These are phyloP conservation scores for Linnaemya tessellans DNA, from an alignment of 2,888 invertebrate species.

Conservation along the genomic window DNA sequence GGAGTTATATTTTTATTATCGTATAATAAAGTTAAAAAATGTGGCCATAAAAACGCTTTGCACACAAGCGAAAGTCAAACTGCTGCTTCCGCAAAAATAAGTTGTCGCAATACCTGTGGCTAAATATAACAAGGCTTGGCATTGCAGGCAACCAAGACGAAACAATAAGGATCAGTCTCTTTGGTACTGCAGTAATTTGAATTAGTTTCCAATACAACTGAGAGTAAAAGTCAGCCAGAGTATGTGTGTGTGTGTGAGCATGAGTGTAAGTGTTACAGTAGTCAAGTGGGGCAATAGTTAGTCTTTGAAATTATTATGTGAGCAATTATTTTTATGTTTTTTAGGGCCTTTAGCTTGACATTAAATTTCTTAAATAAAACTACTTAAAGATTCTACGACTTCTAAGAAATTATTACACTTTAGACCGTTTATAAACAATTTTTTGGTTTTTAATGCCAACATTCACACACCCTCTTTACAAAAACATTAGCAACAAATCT, in stretches of 20 bases:
- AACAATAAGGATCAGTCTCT: conserved; percentile 34
- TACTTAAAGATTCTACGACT: conserved; percentile 65
- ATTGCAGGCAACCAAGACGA: neutral
- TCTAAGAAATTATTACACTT: conserved; percentile 62
- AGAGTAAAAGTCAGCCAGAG: neutral
- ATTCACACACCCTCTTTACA: conserved; percentile 62
- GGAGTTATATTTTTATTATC: conserved; percentile 68
- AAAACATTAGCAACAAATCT: conserved; percentile 1
- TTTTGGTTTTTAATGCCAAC: conserved; percentile 45
- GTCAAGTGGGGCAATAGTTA: conserved; percentile 19
- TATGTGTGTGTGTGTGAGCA: neutral
- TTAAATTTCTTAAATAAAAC: conserved; percentile 55
- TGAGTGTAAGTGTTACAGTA: neutral
- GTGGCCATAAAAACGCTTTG: conserved; percentile 56
- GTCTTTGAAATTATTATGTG: conserved; percentile 53
- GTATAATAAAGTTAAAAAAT: conserved; percentile 65
- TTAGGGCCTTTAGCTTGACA: conserved; percentile 58
- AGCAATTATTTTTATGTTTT: conserved; percentile 54
- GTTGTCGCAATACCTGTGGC: conserved; percentile 14
- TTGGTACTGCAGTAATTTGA: neutral
- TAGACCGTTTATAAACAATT: conserved; percentile 36
- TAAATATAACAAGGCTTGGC: conserved; percentile 20
- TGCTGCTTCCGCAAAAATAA: conserved; percentile 1
- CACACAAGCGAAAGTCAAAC: neutral
- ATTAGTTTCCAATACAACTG: conserved; percentile 4